Evolutionary conservation across 2,113 vertebrate genomes (phyloP), one percentile per base, ranked within the genome.

Genomic region (Corythaeola cristata): DNA sequence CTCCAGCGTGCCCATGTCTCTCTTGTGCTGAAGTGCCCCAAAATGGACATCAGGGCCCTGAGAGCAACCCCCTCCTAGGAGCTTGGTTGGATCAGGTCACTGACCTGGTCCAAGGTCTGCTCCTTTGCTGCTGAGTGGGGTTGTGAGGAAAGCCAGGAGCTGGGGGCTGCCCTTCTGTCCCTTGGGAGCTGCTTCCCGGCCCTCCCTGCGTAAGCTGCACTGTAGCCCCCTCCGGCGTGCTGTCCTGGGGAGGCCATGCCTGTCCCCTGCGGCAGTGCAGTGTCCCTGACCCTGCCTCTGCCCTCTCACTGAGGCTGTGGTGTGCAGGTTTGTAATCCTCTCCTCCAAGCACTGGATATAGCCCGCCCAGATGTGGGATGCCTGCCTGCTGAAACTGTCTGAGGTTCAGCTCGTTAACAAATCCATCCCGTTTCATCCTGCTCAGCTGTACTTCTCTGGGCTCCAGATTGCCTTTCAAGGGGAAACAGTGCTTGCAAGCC

Each of bases 181-280:
- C 16, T 19, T 41, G 24, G 47, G 52, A 56, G n/a, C 33, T 75
- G n/a, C 33, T 7, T 32, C 52, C 64, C 12, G 20, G 62, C 26
- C 41, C n/a, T 86, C 26, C 14, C 16, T 56, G 28, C 33, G n/a
- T 47, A 39, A 55, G 39, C 28, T 5, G 12, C 23, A 9, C 20
- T 2, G 8, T 24, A 47, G 59, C 33, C 39, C 39, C 14, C 23
- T 56, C 0, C 0, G 15, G 4, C 24, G 32, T 28, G 44, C 24
- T 71, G 28, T 52, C 20, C 35, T 33, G 44, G 35, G 62, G 50
- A 45, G 39, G 39, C 19, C 8, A 0, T 12, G n/a, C 74, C 39
- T n/a, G 9, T 26, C 6, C 5, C 23, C 4, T 23, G 24, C 2
- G 2, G 6, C 37, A 16, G 3, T 2, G 6, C 1, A 2, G 17